phyloP scores from a whole-genome alignment of 2,888 invertebrate species.

The Ectemnius continuus region DNA sequence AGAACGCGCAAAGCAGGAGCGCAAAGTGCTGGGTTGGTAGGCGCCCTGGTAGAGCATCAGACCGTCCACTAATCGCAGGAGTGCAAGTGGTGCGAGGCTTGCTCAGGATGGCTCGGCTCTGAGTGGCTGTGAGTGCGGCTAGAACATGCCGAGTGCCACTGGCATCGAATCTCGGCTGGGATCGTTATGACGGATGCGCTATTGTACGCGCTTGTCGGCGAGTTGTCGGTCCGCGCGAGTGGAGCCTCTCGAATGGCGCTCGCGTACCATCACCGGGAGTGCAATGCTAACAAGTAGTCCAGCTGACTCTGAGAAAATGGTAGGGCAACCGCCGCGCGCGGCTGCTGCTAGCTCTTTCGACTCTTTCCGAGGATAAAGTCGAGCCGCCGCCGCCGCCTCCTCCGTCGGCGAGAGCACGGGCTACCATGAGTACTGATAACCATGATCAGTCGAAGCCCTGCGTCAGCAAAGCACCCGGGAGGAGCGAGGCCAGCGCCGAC shows the following conservation, averaged over 20 bases:
- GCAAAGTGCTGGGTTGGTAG: constrained; percentile 47
- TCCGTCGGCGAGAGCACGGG: constrained; percentile 33
- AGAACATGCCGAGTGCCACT: constrained; percentile 25
- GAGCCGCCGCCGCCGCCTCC: constrained; percentile 41
- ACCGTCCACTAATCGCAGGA: constrained; percentile 43
- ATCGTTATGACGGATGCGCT: constrained; percentile 59
- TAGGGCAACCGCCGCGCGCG: constrained; percentile 57
- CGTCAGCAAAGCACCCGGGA: constrained; percentile 56
- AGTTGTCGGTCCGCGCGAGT: constrained; percentile 58
- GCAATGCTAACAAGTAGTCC: constrained; percentile 67
- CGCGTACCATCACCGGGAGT: constrained; percentile 50
- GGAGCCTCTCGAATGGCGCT: constrained; percentile 57
- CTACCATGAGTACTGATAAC: constrained; percentile 71
- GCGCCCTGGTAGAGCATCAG: constrained; percentile 29
- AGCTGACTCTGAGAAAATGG: constrained; percentile 71
- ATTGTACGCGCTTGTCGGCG: constrained; percentile 58
- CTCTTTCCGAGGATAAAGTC: constrained; percentile 53
- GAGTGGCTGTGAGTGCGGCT: constrained; percentile 22
- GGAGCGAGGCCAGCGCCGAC: constrained; percentile 51
- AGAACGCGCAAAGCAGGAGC: constrained; percentile 46
- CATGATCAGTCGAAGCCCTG: constrained; percentile 68
- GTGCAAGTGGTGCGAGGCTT: constrained; percentile 11
- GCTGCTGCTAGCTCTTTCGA: constrained; percentile 56
- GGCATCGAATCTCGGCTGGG: constrained; percentile 25
- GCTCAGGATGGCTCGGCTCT: constrained; percentile 33